Conservation (phyloP, 2,797 vertebrate genomes). For the Onychomys arenicola region DNA sequence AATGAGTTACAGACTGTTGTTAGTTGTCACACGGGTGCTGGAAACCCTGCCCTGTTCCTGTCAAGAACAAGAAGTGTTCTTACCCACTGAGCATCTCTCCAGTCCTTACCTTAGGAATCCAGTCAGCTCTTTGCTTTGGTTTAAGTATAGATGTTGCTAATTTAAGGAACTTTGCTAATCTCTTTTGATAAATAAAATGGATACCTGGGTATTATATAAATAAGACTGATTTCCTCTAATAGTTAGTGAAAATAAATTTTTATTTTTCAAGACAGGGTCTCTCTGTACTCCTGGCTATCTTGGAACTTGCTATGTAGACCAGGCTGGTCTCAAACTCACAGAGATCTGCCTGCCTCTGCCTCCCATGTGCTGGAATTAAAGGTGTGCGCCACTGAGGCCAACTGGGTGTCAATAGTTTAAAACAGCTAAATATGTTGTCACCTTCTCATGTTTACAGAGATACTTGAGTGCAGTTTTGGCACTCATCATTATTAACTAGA, state of each 20-base stretch:
- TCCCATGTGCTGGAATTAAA: not conserved
- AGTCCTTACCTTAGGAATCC: not conserved
- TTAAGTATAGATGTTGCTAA: constrained; percentile 9
- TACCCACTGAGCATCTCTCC: not conserved
- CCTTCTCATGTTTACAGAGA: not conserved
- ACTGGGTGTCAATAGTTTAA: not conserved
- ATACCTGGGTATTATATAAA: not conserved
- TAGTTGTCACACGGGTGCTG: not conserved
- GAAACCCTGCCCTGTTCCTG: not conserved
- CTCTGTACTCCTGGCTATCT: not conserved
- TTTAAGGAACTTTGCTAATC: constrained; percentile 29
- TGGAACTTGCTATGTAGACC: not conserved
- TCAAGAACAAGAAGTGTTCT: not conserved
- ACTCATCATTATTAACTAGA: constrained; percentile 21
- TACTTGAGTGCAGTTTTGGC: constrained; percentile 31
- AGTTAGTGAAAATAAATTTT: not conserved
- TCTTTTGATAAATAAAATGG: constrained; percentile 33
- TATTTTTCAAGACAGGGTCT: not conserved
- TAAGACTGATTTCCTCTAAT: not conserved
- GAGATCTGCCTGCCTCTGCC: not conserved
- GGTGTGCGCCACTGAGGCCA: not conserved
- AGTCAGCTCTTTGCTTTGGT: not conserved
- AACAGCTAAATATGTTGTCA: constrained; percentile 12
- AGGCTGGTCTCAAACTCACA: not conserved
- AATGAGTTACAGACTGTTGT: not conserved